Evolutionary conservation across 2,888 invertebrate genomes (phyloP).

Genomic region (Agrotis exclamationis): DNA sequence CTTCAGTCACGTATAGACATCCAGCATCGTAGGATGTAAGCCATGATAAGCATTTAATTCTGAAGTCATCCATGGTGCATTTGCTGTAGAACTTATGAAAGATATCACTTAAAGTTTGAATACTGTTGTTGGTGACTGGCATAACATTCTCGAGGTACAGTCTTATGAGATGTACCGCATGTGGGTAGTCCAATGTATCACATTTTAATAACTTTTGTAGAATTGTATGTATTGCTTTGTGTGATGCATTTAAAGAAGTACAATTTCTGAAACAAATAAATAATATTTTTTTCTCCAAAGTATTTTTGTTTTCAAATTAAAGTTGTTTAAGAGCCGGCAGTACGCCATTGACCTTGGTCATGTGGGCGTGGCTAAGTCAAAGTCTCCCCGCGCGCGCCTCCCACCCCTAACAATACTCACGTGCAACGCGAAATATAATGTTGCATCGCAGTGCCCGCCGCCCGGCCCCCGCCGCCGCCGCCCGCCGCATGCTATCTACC

Average conservation of each 20-base stretch:
- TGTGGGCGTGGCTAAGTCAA: too few species aligned
- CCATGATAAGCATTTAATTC: constrained; percentile 80
- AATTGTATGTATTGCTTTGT: constrained; percentile 79
- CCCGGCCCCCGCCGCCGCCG: too few species aligned
- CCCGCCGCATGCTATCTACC: too few species aligned
- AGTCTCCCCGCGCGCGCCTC: too few species aligned
- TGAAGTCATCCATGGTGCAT: constrained; percentile 74
- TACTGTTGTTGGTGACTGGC: constrained; percentile 79
- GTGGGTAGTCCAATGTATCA: constrained; percentile 75
- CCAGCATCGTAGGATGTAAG: constrained; percentile 72
- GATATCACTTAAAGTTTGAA: constrained; percentile 77
- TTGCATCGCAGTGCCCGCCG: too few species aligned
- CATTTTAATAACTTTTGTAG: constrained; percentile 77
- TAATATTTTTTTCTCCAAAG: background rate
- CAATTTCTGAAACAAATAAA: constrained; percentile 78
- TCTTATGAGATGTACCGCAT: constrained; percentile 79
- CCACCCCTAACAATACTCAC: too few species aligned
- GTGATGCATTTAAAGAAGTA: constrained; percentile 71
- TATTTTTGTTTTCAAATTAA: background rate
- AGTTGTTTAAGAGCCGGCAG: too few species aligned
- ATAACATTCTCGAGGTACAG: constrained; percentile 84
- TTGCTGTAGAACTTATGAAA: constrained; percentile 82
- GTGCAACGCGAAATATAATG: too few species aligned
- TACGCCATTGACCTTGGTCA: too few species aligned
- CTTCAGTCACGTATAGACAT: constrained; percentile 61